Base-by-base conservation (phyloP, 2,888 invertebrate genomes). In the Siphlonurus alternatus region DNA sequence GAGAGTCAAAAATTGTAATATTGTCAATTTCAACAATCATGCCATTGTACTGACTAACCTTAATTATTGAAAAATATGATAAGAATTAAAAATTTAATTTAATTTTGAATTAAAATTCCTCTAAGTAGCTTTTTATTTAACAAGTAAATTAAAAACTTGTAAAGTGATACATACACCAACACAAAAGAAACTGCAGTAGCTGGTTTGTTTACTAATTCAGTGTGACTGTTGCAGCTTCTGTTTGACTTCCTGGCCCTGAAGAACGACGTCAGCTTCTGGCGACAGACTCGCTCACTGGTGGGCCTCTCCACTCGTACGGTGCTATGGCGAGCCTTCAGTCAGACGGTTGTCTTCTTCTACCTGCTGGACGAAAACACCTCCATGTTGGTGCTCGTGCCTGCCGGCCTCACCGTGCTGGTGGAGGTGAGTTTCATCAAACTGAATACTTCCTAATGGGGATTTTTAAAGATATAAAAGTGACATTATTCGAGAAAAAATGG, bases 211-310 rank as follows among this genome's bases (percentile, higher is more conserved):
- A 38, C 38, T 38, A 15, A 38, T 38, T 38, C 38, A 10, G 15
- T 10, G 15, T 63, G 67, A 69, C 64, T 64, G n/a, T 82, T 81
- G 19, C 81, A 98, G 93, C 78, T 98, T 66, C 77, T 98, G 54
- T 93, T 99, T 73, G 98, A 99, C 75, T 93, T 98, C 73, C 79
- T 99, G 63, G 94, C 98, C 0, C 96, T 99, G 74, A 99, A 98
- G 80, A 97, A 96, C 75, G 98, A 99, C 72, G 90, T 99, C 0
- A 84, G 84, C 64, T 99, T 97, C 75, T 99, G 99, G 98, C 84
- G 87, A 65, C 82, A 84, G 22, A 87, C 91, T 72, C 83, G 84
- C 25, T 88, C 89, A 0, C 87, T 97, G 77, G 93, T 88, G 54
- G 93, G 98, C 0, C 77, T 99, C 20, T 97, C 97, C 0, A 83